phyloP scores from a whole-genome alignment of 2,113 vertebrate species.

The Vireo altiloquus region DNA sequence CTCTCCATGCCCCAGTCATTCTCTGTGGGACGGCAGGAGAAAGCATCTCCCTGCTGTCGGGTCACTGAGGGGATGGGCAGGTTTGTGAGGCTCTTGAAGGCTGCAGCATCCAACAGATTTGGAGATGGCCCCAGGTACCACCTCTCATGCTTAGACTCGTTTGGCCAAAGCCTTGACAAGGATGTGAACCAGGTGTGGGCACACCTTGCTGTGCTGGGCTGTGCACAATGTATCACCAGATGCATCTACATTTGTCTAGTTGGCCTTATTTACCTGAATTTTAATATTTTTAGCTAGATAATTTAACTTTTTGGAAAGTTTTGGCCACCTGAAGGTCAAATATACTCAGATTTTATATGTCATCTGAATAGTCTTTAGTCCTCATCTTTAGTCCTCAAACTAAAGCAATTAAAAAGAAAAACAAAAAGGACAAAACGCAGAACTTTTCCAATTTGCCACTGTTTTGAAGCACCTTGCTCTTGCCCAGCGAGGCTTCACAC shows the following conservation, averaged over 20 bases:
- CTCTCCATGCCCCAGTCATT: neutral
- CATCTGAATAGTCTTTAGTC: too few relatives aligned
- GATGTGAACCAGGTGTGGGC: rapidly evolving
- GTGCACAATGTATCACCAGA: rapidly evolving
- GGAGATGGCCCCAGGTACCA: rapidly evolving
- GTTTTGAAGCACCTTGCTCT: neutral
- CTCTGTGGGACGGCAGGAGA: neutral
- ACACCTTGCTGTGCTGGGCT: neutral
- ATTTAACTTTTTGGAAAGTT: neutral
- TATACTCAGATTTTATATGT: neutral
- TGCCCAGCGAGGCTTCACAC: rapidly evolving
- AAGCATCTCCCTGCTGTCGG: neutral
- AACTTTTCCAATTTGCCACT: neutral
- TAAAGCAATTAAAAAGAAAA: neutral
- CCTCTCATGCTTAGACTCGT: rapidly evolving
- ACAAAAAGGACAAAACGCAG: neutral
- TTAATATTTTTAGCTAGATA: neutral
- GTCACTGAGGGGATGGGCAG: neutral
- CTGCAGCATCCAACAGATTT: neutral
- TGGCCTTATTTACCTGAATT: neutral
- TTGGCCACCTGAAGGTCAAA: neutral
- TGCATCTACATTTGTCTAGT: rapidly evolving
- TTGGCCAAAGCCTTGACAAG: neutral
- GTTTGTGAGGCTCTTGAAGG: neutral
- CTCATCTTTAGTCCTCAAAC: too few relatives aligned